Evolutionary conservation across 2,113 vertebrate genomes (phyloP).

Genomic region (Ochotona princeps): DNA sequence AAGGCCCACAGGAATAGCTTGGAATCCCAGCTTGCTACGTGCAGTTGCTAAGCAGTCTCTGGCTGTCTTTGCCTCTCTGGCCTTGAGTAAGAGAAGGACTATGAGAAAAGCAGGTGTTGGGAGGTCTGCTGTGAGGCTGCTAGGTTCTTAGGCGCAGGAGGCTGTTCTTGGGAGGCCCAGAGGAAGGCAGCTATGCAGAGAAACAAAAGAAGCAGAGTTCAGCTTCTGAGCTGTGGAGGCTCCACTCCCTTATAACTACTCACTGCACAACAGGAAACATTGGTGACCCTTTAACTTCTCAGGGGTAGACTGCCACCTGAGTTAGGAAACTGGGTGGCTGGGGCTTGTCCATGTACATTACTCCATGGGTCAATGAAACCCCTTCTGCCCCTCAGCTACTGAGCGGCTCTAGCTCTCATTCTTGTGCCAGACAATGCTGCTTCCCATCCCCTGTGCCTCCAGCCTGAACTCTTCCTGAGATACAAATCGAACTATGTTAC

Average conservation of each 20-base stretch:
- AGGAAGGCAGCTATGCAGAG: background rate
- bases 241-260: background rate
- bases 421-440: background rate
- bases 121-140: slow-evolving; percentile 48
- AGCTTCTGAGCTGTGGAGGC: background rate
- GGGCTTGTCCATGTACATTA: background rate
- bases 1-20: slow-evolving; percentile 36
- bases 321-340: background rate
- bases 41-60: slow-evolving; percentile 74
- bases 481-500: background rate
- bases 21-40: slow-evolving; percentile 61
- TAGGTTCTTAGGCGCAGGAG: background rate
- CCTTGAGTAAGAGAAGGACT: background rate
- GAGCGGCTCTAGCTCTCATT: background rate
- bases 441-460: background rate
- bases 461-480: background rate
- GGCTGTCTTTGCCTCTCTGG: background rate
- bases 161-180: background rate
- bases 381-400: background rate
- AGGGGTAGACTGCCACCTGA: rapidly evolving
- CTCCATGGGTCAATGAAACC: background rate
- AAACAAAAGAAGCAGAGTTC: background rate
- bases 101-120: slow-evolving; percentile 46
- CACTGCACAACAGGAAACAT: background rate
- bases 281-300: background rate